A percentile compares a stretch with the other conserved stretches of the same genome.
Conservation (phyloP, 23 tunicate species). For the Oikopleura albicans region DNA sequence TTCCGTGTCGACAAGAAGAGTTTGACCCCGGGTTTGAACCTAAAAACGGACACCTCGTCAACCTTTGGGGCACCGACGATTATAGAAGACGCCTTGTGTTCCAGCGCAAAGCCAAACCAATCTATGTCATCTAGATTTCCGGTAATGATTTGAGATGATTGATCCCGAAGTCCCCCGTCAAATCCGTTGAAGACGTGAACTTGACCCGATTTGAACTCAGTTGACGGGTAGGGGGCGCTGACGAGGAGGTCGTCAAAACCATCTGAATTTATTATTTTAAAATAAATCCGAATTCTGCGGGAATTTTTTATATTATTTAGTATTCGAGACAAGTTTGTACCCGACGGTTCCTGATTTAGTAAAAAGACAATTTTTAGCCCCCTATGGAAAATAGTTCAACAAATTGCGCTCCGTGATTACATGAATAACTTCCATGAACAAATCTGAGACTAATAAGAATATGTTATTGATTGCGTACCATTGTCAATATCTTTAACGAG, state of each 20-base stretch:
- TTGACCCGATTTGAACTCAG: background rate
- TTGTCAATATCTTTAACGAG: background rate
- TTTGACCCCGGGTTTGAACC: background rate
- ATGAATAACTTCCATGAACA: no score
- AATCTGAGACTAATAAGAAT: no score
- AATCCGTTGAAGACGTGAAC: background rate
- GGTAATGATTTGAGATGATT: background rate
- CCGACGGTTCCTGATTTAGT: no score
- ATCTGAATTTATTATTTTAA: conserved; percentile 1
- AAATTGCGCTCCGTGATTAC: no score
- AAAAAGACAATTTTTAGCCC: no score
- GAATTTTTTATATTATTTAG: no score
- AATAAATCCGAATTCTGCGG: no score
- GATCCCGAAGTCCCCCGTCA: background rate
- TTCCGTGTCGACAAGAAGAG: background rate
- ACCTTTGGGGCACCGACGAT: background rate
- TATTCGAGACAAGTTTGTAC: no score
- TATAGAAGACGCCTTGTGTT: background rate
- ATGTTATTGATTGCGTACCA: background rate
- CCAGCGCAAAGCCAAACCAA: conserved; percentile 3
- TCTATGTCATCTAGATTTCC: background rate
- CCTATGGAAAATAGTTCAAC: no score
- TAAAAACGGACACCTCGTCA: background rate
- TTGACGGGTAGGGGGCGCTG: background rate
- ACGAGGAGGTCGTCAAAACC: background rate